Evolutionary conservation across 2,113 vertebrate species (phyloP).

Genomic region (Cromileptes altivelis): DNA sequence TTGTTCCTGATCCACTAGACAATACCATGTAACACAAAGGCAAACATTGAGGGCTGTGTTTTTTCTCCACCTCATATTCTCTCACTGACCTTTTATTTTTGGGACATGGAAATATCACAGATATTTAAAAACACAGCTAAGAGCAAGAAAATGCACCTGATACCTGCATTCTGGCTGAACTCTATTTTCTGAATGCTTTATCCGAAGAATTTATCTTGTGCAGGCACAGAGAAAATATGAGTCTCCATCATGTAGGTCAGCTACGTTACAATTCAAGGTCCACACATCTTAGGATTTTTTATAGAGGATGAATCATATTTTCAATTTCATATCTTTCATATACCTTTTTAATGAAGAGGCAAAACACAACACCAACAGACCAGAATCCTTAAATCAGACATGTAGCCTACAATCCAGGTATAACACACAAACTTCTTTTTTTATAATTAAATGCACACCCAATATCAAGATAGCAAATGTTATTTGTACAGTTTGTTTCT

Average conservation of each 20-base stretch:
- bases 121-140: constrained; percentile 5
- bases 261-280: neutral
- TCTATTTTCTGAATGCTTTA: neutral
- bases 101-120: constrained; percentile 44
- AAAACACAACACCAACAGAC: neutral
- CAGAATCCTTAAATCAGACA: neutral
- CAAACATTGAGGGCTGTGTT: constrained; percentile 5
- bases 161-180: neutral
- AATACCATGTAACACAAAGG: constrained; percentile 22
- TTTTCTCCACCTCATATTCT: constrained; percentile 16
- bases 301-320: neutral
- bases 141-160: neutral
- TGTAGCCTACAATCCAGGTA: neutral
- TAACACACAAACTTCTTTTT: neutral
- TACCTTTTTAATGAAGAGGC: neutral
- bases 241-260: neutral
- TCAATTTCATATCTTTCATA: neutral
- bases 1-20: constrained; percentile 37
- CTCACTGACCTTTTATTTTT: constrained; percentile 61
- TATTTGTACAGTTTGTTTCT: no score
- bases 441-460: neutral
- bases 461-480: no score
- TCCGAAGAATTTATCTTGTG: neutral
- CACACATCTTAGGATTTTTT: neutral
- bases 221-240: neutral